Evolutionary conservation across 2,113 vertebrate genomes (phyloP), one percentile per base, ranked within the genome.

Genomic region (Ellobius talpinus): DNA sequence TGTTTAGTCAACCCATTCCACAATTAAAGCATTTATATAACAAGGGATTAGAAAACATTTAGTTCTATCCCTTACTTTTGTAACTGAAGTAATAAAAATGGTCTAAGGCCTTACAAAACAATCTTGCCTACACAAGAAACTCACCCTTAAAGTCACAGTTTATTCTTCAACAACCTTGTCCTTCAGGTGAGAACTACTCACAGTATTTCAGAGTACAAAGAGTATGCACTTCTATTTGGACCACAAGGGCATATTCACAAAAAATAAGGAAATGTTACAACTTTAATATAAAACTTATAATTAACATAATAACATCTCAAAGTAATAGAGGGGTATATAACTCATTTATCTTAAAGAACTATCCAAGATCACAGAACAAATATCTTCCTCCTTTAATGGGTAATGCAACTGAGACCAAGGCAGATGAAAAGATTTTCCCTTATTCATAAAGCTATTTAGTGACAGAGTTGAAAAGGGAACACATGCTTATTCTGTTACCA

Each of bases 11-110:
- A 7, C 26, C 16, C 45, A 58, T 50, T 3, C 5, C 11, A 5
- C 0, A 3, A 19, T 85, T 88, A 90, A 47, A 95, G 89, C 47
- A 91, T 81, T 90, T 92, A 91, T 50, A 36, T 65, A 81, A 94
- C 42, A 70, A 93, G 0, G 21, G 58, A 17, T 93, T 55, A 66
- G 14, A 91, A 50, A 87, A 74, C 1, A 89, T 81, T 95, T 77
- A 93, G 39, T 78, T 79, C 21, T 94, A 82, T 12, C 26, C 63
- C 24, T 95, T 82, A 45, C 58, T 96, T 96, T 79, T 90, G 16
- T 65, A 95, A 95, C 66, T 91, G 33, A 96, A 81, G 26, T 93
- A 66, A 92, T 65, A 4, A 70, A 87, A 92, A 74, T 33, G 85
- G 47, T 29, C 58, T 61, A 84, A 78, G 14, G 39, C 93, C 52